Evolutionary conservation across 2,113 vertebrate species (phyloP).

Genomic region (Clupea harengus): DNA sequence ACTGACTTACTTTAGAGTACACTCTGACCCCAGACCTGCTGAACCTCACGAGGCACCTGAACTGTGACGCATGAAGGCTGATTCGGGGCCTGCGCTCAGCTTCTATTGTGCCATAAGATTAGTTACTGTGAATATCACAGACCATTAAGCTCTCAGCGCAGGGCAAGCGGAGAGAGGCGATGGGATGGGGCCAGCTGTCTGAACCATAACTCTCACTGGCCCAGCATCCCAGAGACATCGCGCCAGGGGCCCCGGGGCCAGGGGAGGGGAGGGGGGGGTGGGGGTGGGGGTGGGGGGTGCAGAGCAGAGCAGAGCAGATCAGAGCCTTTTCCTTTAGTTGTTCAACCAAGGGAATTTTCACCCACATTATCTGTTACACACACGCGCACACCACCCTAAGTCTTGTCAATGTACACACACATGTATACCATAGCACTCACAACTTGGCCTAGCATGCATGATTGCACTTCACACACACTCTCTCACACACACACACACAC

Average conservation of each 20-base stretch:
- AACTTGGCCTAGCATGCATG: neutral
- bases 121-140: slow-evolving; percentile 53
- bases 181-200: slow-evolving; percentile 53
- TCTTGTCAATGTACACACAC: neutral
- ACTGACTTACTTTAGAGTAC: too few relatives aligned
- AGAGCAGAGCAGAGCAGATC: neutral
- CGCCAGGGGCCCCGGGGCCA: neutral
- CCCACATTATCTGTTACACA: neutral
- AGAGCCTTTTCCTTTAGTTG: neutral
- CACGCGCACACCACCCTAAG: neutral
- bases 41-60: too few relatives aligned
- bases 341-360: neutral
- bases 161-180: slow-evolving; percentile 24
- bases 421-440: neutral
- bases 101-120: slow-evolving; percentile 44
- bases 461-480: neutral
- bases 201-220: slow-evolving; percentile 42
- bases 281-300: neutral
- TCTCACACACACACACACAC: too few relatives aligned
- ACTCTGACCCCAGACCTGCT: too few relatives aligned
- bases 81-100: too few relatives aligned
- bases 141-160: slow-evolving; percentile 56
- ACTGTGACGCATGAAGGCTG: too few relatives aligned
- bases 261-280: neutral
- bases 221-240: slow-evolving; percentile 32